A percentile compares a stretch with the other conserved stretches of the same genome.
Conservation (phyloP, 2,888 invertebrate species). For the Sesia apiformis region DNA sequence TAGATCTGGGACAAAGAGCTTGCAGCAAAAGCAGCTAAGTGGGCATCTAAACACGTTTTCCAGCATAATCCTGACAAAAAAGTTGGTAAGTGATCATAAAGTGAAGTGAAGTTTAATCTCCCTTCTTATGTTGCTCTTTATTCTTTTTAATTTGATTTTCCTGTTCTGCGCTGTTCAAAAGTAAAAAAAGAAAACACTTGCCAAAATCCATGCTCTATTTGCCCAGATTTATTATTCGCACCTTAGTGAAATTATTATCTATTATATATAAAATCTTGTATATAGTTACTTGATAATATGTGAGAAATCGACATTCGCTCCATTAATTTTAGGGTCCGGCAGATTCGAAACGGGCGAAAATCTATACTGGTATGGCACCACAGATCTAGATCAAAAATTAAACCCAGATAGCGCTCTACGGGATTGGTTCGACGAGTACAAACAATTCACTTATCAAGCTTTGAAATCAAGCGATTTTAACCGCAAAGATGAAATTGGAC, state of each 20-base stretch:
- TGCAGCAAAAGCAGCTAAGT: constrained; percentile 37
- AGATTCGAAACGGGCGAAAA: constrained; percentile 52
- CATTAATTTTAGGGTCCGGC: constrained; percentile 28
- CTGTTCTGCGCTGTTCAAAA: too few relatives aligned
- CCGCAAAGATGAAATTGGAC: constrained; percentile 31
- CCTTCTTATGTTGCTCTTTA: too few relatives aligned
- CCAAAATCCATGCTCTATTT: too few relatives aligned
- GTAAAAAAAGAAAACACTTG: too few relatives aligned
- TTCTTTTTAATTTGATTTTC: too few relatives aligned
- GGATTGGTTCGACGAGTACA: constrained; percentile 47
- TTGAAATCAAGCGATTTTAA: constrained; percentile 26
- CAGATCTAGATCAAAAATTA: constrained; percentile 19
- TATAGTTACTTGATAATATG: too few relatives aligned
- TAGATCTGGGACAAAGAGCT: constrained; percentile 53
- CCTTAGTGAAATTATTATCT: too few relatives aligned
- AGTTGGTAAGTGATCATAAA: constrained; percentile 27
- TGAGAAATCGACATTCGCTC: too few relatives aligned
- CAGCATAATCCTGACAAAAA: constrained; percentile 38
- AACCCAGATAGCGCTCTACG: constrained; percentile 23
- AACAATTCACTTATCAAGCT: constrained; percentile 31
- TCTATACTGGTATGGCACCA: constrained; percentile 35
- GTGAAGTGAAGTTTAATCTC: too few relatives aligned
- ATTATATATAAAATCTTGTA: too few relatives aligned
- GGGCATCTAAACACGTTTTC: constrained; percentile 31
- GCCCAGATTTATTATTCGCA: too few relatives aligned